Percentiles rank a stretch among this genome's conserved stretches.
Evolutionary conservation across 2,113 vertebrate species (phyloP).

Genomic region (Halcyon malimbica): DNA sequence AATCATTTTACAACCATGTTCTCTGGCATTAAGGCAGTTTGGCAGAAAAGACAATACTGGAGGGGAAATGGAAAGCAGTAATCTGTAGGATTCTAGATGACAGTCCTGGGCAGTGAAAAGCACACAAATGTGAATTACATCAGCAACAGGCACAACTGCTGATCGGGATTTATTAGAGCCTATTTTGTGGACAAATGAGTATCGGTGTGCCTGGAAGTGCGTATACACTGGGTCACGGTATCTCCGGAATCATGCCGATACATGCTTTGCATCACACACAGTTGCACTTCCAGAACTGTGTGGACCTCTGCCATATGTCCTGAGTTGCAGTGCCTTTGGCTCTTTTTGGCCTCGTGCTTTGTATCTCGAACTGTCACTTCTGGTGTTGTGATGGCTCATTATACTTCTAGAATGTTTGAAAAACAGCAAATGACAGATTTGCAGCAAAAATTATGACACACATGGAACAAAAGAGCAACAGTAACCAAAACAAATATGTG

Average conservation of each 20-base stretch:
- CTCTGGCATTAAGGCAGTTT: not conserved
- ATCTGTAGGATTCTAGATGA: not conserved
- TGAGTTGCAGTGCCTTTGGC: not conserved
- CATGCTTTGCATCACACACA: not conserved
- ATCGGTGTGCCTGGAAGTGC: constrained; percentile 4
- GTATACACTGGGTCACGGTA: not conserved
- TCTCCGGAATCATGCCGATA: not conserved
- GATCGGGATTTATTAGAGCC: constrained; percentile 54
- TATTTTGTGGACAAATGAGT: constrained; percentile 50
- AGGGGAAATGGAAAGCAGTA: not conserved
- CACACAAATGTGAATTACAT: constrained; percentile 27
- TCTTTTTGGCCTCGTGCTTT: not conserved
- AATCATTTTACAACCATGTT: not conserved
- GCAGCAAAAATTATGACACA: not conserved
- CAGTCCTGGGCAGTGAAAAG: not conserved
- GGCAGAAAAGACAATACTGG: not conserved
- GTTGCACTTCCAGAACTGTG: not conserved
- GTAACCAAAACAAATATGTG: not conserved
- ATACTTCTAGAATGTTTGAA: not conserved
- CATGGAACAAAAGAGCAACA: not conserved
- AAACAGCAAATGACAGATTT: not conserved
- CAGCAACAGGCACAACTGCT: not conserved
- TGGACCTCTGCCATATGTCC: not conserved
- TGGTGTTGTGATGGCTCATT: not conserved
- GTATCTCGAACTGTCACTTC: not conserved